Base-by-base conservation (phyloP, 2,888 invertebrate genomes). In the Macrophya alboannulata region DNA sequence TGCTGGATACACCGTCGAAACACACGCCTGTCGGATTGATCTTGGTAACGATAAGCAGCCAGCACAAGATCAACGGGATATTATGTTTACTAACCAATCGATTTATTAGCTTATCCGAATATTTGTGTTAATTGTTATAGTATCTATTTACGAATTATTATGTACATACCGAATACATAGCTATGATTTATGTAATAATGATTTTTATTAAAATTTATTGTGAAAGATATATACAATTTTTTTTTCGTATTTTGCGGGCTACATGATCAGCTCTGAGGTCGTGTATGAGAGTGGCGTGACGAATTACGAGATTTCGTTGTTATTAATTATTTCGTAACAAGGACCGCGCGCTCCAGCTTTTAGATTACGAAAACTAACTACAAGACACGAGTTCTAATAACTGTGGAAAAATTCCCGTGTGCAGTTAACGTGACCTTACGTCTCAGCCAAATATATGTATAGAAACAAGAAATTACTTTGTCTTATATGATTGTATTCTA, bases 11-110 rank as follows among this genome's bases (percentile, higher is more conserved):
- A 48, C 48, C n/a, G 21, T 40, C 25, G 51, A 68, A 81, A 62
- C 77, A 59, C 79, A 79, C 43, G 43, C 5, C n/a, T 12, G 62
- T 62, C 62, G 62, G 31, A 81, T 81, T 62, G 77, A 55, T 77
- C 51, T 51, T 37, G 6, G 8, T 37, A 55, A 37, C 31, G 21
- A 77, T 55, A n/a, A 77, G 9, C 31, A 55, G 51, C 17, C 37
- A 55, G 17, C 37, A 37, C 37, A 15, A 48, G 74, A 74, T 74
- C 74, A 40, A 48, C 74, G 45, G n/a, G n/a, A n/a, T n/a, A n/a
- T n/a, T n/a, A 21, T 43, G 45, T 45, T 43, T 43, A 45, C 15
- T 15, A 12, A 74, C 0, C 74, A 10, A 45, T 45, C 8, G 8
- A 68, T 68, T 68, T 68, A 4, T 3, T 31, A 37, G 37, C 37